These are phyloP conservation scores for Sarcophaga caerulescens DNA, from an alignment of 2,888 invertebrate genomes.

Conservation along the genomic window DNA sequence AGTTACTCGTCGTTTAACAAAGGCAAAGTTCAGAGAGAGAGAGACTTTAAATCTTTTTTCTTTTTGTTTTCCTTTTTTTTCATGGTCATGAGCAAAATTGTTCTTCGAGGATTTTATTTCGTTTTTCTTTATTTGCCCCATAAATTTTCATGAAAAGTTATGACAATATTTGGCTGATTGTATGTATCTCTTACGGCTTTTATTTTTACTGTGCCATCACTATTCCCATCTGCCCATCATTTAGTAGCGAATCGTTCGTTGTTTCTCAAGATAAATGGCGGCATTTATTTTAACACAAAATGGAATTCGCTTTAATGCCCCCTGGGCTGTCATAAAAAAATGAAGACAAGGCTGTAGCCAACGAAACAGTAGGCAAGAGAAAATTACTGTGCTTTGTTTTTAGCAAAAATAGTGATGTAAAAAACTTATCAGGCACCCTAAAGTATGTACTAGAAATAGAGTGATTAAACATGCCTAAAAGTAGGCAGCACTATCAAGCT, in stretches of 20 bases:
- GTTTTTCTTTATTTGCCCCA: not conserved
- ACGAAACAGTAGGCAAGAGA: not conserved
- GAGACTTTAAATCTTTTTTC: not conserved
- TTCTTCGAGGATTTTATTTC: constrained; percentile 17
- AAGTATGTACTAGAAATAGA: no score
- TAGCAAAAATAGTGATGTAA: not conserved
- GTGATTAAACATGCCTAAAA: not conserved
- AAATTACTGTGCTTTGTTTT: not conserved
- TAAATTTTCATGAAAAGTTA: not conserved
- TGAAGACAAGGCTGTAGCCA: not conserved
- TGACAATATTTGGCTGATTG: constrained; percentile 20
- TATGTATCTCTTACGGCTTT: not conserved
- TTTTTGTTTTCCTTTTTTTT: not conserved
- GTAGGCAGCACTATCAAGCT: not conserved
- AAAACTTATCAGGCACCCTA: no score
- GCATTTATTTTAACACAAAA: constrained; percentile 10
- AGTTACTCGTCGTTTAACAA: no score
- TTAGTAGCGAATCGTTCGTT: not conserved
- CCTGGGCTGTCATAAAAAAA: not conserved
- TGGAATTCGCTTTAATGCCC: constrained; percentile 5
- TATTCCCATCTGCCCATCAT: not conserved
- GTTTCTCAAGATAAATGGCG: constrained; percentile 11
- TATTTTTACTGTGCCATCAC: not conserved
- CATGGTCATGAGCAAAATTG: constrained; percentile 51
- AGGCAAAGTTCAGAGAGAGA: no score